Percentiles rank a stretch among this genome's conserved stretches.
phyloP scores from a whole-genome alignment of 2,797 vertebrate species.

The Erithacus rubecula region DNA sequence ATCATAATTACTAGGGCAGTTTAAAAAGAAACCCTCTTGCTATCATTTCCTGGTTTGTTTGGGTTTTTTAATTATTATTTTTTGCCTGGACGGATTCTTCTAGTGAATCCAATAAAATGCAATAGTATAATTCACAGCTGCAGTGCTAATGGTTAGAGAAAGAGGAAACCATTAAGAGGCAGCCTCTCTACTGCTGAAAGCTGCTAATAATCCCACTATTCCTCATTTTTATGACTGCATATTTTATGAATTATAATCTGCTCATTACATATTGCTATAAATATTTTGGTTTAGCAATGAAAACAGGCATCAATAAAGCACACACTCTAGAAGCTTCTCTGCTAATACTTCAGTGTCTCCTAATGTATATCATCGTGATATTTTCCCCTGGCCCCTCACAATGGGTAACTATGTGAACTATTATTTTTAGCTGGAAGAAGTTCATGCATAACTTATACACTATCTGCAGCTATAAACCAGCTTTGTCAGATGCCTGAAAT shows the following conservation, averaged over 20 bases:
- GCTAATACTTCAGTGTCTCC: neutral
- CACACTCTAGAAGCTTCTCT: constrained; percentile 18
- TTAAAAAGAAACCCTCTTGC: neutral
- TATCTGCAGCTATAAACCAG: constrained; percentile 34
- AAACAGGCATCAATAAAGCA: constrained; percentile 49
- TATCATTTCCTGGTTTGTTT: neutral
- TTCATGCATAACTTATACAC: constrained; percentile 17
- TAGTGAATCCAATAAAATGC: constrained; percentile 20
- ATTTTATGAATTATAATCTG: constrained; percentile 58
- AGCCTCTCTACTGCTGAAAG: constrained; percentile 32
- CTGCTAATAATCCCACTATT: constrained; percentile 46
- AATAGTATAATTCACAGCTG: constrained; percentile 25
- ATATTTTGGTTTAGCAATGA: constrained; percentile 58
- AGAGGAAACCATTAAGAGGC: constrained; percentile 32
- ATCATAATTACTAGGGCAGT: neutral
- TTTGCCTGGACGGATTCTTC: constrained; percentile 21
- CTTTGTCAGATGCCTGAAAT: constrained; percentile 58
- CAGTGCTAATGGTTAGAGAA: constrained; percentile 42
- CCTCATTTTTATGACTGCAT: constrained; percentile 60
- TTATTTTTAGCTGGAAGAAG: constrained; percentile 50
- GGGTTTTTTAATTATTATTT: neutral
- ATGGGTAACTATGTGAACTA: neutral
- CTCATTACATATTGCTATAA: constrained; percentile 53
- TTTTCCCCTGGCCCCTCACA: neutral
- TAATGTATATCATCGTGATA: neutral